phyloP scores from a whole-genome alignment of 2,797 vertebrate species.

The Apodemus agrarius region DNA sequence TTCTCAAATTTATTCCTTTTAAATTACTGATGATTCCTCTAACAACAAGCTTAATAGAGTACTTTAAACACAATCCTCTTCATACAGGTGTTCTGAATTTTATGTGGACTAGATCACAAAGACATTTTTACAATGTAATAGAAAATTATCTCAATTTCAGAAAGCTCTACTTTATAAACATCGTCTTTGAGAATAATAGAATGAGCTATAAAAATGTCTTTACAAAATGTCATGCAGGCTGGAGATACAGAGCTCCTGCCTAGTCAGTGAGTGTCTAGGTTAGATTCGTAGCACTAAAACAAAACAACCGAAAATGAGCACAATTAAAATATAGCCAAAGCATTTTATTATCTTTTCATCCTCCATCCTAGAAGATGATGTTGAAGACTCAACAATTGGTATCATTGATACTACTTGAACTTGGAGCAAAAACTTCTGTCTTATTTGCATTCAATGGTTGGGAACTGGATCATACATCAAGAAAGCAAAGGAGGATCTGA shows the following conservation, averaged over 20 bases:
- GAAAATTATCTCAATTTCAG: neutral
- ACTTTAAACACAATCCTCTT: conserved; percentile 53
- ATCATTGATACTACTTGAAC: conserved; percentile 6
- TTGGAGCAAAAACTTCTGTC: conserved; percentile 33
- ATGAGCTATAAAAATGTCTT: neutral
- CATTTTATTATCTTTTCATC: neutral
- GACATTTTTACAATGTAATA: neutral
- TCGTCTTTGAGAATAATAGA: neutral
- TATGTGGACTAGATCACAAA: neutral
- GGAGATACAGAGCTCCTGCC: neutral
- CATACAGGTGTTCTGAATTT: neutral
- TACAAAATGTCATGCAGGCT: neutral
- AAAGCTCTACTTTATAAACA: conserved; percentile 34
- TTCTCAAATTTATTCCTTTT: conserved; percentile 44
- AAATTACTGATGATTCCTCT: conserved; percentile 28
- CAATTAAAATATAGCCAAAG: conserved; percentile 16
- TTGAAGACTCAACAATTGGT: neutral
- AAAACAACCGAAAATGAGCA: neutral
- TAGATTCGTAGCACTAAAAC: neutral
- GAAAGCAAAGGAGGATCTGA: neutral
- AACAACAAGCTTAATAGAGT: conserved; percentile 32
- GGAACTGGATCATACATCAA: neutral
- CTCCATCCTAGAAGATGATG: neutral
- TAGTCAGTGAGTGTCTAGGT: neutral
- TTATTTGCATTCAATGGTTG: neutral